A percentile compares a stretch with the other conserved stretches of the same genome.
Conservation (phyloP, 2,888 invertebrate species). For the Osmoderma eremita region DNA sequence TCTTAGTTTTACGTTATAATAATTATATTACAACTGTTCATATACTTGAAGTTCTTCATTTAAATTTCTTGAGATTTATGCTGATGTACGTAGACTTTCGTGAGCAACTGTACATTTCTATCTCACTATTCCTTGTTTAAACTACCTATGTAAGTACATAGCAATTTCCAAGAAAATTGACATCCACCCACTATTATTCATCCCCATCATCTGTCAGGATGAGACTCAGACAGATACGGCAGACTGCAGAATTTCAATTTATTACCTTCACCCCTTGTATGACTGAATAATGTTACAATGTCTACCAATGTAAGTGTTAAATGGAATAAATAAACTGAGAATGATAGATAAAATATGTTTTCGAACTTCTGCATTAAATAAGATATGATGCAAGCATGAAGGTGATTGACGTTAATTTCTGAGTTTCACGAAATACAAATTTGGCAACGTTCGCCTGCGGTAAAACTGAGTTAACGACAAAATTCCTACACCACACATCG, state of each 20-base stretch:
- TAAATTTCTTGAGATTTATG: too few relatives aligned
- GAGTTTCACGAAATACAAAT: neutral
- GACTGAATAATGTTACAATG: neutral
- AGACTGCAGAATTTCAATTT: neutral
- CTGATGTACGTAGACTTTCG: too few relatives aligned
- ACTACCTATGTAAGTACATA: too few relatives aligned
- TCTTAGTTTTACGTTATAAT: too few relatives aligned
- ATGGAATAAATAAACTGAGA: neutral
- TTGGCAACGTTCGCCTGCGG: neutral
- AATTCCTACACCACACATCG: neutral
- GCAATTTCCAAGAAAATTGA: too few relatives aligned
- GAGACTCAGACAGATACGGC: neutral
- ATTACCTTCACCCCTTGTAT: neutral
- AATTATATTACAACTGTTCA: too few relatives aligned
- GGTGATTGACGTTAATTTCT: conserved; percentile 20
- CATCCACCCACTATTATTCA: too few relatives aligned
- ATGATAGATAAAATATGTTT: neutral
- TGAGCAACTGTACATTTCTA: too few relatives aligned
- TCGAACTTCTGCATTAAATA: neutral
- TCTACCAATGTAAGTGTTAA: neutral
- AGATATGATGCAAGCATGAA: neutral
- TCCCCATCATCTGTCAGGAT: neutral
- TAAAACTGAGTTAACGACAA: neutral
- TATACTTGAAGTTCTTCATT: too few relatives aligned
- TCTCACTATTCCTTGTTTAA: too few relatives aligned